Conservation (phyloP, 2,113 vertebrate genomes). For the Pardalotus punctatus region DNA sequence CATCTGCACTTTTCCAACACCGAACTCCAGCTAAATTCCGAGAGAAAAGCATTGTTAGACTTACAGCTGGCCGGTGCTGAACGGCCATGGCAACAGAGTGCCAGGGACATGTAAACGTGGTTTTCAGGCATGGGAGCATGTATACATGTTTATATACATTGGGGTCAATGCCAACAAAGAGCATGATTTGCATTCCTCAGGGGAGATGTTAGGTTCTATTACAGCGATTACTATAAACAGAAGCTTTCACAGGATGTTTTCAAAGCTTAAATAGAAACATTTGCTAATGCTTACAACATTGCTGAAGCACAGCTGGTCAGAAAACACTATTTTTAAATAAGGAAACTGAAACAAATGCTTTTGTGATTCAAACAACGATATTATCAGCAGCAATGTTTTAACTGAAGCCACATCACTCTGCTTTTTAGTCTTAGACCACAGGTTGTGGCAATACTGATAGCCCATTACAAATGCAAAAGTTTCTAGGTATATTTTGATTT, state of each 20-base stretch:
- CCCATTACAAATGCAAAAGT: background rate
- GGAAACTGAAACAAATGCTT: background rate
- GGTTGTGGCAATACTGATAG: background rate
- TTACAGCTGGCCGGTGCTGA: background rate
- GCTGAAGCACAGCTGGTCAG: background rate
- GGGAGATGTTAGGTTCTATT: background rate
- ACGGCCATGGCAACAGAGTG: background rate
- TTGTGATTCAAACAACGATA: background rate
- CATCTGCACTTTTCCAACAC: slow-evolving; percentile 93
- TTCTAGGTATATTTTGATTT: background rate
- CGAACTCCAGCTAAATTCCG: slow-evolving; percentile 83
- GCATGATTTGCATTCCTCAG: background rate
- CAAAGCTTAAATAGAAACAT: slow-evolving; percentile 1
- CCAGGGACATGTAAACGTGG: background rate
- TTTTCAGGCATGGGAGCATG: background rate
- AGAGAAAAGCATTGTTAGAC: slow-evolving; percentile 14
- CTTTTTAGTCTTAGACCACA: background rate
- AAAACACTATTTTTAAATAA: background rate
- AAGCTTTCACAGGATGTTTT: background rate
- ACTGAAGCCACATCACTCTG: background rate
- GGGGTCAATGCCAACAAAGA: background rate
- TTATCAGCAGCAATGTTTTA: background rate
- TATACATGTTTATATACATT: background rate
- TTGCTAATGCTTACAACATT: background rate
- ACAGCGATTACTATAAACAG: background rate